These are phyloP conservation scores for Macrobrachium nipponense DNA, from an alignment of 1,140 invertebrate genomes.

Conservation along the genomic window DNA sequence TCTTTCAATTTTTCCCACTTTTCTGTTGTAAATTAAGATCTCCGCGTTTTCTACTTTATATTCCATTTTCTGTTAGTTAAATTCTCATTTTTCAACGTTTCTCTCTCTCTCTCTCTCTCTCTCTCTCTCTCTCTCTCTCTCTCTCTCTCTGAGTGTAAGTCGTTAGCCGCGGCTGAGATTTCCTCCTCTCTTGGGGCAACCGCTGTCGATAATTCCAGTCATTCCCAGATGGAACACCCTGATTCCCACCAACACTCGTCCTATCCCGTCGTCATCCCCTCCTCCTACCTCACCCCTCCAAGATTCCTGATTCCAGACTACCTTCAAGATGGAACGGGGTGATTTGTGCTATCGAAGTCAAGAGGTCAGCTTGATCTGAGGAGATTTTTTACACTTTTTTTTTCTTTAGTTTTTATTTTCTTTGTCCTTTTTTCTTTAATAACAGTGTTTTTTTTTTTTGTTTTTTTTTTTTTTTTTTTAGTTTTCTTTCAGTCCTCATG, in stretches of 20 bases:
- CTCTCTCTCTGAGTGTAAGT: slow-evolving; percentile 24
- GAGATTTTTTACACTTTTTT: background rate
- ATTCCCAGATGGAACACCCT: slow-evolving; percentile 57
- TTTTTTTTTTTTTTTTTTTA: background rate
- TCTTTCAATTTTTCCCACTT: background rate
- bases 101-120: background rate
- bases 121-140: background rate
- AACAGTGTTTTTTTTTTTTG: background rate
- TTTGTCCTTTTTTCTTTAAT: background rate
- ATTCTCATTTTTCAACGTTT: background rate
- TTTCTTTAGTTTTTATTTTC: background rate
- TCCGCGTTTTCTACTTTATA: background rate
- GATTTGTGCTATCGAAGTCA: slow-evolving; percentile 43
- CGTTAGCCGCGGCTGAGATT: slow-evolving; percentile 41
- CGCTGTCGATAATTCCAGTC: slow-evolving; percentile 58
- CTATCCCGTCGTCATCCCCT: slow-evolving; percentile 35
- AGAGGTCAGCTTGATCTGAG: slow-evolving; percentile 18
- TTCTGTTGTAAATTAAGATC: background rate
- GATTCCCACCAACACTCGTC: slow-evolving; percentile 54
- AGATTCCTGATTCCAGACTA: slow-evolving; percentile 51
- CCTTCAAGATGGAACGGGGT: slow-evolving; percentile 40
- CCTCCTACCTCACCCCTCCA: background rate
- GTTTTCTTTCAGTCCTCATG: background rate
- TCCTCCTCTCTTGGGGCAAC: slow-evolving; percentile 40
- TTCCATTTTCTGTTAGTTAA: background rate